Evolutionary conservation across 2,797 vertebrate species (phyloP).

Genomic region (Prionace glauca): DNA sequence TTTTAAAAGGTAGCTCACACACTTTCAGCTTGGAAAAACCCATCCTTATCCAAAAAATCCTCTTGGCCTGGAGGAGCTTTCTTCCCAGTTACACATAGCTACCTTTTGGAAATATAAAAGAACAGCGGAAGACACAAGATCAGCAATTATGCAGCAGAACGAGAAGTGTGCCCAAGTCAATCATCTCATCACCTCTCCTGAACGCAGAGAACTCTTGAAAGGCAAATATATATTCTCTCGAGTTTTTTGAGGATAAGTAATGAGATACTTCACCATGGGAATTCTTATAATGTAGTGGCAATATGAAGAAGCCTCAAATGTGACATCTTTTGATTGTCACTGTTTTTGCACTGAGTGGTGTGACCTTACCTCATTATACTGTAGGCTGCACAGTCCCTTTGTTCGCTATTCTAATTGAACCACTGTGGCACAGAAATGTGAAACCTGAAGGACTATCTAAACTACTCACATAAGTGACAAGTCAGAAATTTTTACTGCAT

Average conservation of each 20-base stretch:
- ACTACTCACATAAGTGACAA: background rate
- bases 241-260: background rate
- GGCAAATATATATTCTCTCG: background rate
- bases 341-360: background rate
- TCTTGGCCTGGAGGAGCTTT: background rate
- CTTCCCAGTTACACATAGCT: background rate
- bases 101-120: background rate
- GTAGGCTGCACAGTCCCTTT: background rate
- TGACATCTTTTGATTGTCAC: conserved; percentile 14
- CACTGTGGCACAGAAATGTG: background rate
- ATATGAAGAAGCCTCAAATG: background rate
- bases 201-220: background rate
- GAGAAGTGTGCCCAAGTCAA: background rate
- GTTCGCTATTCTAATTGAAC: background rate
- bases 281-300: background rate
- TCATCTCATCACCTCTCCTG: background rate
- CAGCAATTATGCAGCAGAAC: background rate
- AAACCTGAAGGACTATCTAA: background rate
- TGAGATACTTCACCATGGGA: background rate
- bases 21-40: background rate
- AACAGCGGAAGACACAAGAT: background rate
- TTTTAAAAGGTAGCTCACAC: background rate
- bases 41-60: background rate
- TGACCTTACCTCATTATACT: conserved; percentile 1
- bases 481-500: background rate